Evolutionary conservation across 2,113 vertebrate species (phyloP).

Genomic region (Cyprinodon variegatus): DNA sequence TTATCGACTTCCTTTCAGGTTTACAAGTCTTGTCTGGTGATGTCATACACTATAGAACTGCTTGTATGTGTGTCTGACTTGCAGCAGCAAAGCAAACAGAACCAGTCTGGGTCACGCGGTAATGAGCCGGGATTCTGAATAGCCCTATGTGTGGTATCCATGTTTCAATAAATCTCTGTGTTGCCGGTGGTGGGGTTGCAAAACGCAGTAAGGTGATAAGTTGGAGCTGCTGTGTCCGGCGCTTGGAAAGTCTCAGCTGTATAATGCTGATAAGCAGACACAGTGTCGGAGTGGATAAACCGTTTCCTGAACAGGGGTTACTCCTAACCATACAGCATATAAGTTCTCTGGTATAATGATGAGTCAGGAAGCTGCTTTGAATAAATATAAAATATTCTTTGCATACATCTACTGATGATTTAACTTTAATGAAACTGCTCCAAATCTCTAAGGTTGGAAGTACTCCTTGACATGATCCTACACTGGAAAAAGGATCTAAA

Average conservation of each 20-base stretch:
- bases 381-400: not conserved
- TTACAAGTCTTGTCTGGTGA: constrained; percentile 67
- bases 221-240: constrained; percentile 59
- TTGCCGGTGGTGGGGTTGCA: constrained; percentile 53
- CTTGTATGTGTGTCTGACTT: constrained; percentile 59
- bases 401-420: no score
- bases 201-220: constrained; percentile 68
- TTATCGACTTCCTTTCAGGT: constrained; percentile 69
- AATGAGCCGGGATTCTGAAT: constrained; percentile 62
- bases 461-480: no score
- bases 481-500: no score
- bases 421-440: no score
- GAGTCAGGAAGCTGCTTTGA: constrained; percentile 44
- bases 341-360: constrained; percentile 59
- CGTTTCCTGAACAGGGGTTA: constrained; percentile 58
- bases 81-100: constrained; percentile 68
- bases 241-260: constrained; percentile 54
- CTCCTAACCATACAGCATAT: constrained; percentile 22
- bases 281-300: constrained; percentile 56
- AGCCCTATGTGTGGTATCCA: constrained; percentile 61
- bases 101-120: constrained; percentile 72
- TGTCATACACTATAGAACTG: constrained; percentile 54
- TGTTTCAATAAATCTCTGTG: constrained; percentile 72
- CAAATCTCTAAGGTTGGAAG: no score
- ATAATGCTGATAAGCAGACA: constrained; percentile 68